Conservation (phyloP, 1,140 invertebrate species). For the Penaeus vannamei region DNA sequence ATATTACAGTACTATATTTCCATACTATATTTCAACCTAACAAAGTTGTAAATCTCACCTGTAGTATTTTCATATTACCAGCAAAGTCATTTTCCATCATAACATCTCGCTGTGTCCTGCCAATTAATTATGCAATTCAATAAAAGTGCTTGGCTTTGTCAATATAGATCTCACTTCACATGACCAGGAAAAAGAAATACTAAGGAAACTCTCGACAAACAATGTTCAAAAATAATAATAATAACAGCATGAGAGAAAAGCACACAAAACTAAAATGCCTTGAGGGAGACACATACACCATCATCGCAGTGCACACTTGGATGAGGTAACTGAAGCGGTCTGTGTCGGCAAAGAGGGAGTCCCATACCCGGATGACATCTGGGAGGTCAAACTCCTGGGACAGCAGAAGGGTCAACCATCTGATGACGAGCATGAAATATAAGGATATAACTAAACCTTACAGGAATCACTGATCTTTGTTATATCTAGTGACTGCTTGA, state of each 20-base stretch:
- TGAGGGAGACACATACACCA: constrained; percentile 81
- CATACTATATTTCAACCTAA: too few species aligned
- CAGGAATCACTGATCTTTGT: not conserved
- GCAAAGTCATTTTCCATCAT: constrained; percentile 90
- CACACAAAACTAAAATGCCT: constrained; percentile 39
- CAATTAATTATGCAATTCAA: constrained; percentile 66
- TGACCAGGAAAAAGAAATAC: not conserved
- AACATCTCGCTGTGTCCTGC: constrained; percentile 85
- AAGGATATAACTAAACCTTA: not conserved
- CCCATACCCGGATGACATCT: constrained; percentile 96
- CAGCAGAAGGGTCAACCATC: constrained; percentile 96
- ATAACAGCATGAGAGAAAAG: not conserved
- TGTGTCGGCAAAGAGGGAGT: constrained; percentile 92
- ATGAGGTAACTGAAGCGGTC: constrained; percentile 92
- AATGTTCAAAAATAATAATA: not conserved
- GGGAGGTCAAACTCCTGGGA: constrained; percentile 98
- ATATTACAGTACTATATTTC: too few species aligned
- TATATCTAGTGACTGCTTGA: not conserved
- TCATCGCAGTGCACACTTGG: constrained; percentile 95
- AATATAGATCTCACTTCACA: not conserved
- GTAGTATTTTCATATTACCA: constrained; percentile 92
- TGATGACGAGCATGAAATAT: constrained; percentile 71
- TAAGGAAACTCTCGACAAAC: not conserved
- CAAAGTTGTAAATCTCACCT: constrained; percentile 71
- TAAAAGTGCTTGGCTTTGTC: constrained; percentile 36